phyloP scores from a whole-genome alignment of 2,888 invertebrate genomes.

The Chrysolina haemoptera region DNA sequence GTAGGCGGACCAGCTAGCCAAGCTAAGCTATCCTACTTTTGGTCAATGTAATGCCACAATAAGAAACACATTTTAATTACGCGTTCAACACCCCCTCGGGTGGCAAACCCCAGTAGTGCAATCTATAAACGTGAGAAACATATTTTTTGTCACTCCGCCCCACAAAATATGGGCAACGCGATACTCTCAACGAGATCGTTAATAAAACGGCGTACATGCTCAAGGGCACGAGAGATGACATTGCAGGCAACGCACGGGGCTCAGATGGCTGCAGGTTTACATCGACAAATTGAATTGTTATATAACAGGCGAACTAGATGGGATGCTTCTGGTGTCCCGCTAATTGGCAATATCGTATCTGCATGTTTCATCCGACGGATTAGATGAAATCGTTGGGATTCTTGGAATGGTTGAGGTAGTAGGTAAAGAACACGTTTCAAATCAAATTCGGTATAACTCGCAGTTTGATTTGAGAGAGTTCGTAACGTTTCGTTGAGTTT shows the following conservation, averaged over 20 bases:
- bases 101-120: background rate
- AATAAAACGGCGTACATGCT: constrained; percentile 8
- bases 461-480: too few species aligned
- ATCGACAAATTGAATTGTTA: constrained; percentile 12
- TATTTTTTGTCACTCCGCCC: background rate
- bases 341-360: constrained; percentile 13
- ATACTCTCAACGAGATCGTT: constrained; percentile 17
- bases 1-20: too few species aligned
- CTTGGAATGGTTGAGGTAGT: background rate
- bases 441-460: too few species aligned
- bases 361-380: background rate
- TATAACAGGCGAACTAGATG: background rate
- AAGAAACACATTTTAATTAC: too few species aligned
- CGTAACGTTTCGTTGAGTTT: too few species aligned
- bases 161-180: background rate
- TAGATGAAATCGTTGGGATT: background rate
- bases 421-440: too few species aligned
- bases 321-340: constrained; percentile 2
- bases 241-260: background rate
- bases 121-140: background rate
- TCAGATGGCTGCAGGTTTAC: constrained; percentile 9
- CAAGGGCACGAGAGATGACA: constrained; percentile 4
- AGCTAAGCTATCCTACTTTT: too few species aligned
- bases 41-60: too few species aligned
- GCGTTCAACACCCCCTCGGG: background rate